A percentile compares a stretch with the other conserved stretches of the same genome.
Evolutionary conservation across 2,113 vertebrate genomes (phyloP).

Genomic region (Macheiramphus alcinus): DNA sequence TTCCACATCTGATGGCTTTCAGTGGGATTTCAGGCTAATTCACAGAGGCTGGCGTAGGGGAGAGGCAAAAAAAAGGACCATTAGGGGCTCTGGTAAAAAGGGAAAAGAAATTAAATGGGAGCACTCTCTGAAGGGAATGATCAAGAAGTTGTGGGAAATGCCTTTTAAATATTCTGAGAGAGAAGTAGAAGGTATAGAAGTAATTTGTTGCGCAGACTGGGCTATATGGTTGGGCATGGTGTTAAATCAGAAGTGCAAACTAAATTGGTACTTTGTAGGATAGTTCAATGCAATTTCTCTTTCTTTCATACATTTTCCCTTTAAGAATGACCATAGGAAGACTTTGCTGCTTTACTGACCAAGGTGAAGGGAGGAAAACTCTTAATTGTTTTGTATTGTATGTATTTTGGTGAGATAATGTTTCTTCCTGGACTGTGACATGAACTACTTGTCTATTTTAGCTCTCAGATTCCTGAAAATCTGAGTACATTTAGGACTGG

Average conservation of each 20-base stretch:
- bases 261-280: not conserved
- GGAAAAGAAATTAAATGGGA: not conserved
- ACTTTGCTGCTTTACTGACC: not conserved
- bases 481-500: not conserved
- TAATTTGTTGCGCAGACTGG: not conserved
- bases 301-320: fast-evolving
- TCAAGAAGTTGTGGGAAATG: not conserved
- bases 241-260: not conserved
- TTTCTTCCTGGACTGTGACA: not conserved
- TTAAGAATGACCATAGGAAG: not conserved
- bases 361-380: not conserved
- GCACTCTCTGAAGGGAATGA: not conserved
- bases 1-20: not conserved
- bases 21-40: not conserved
- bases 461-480: not conserved
- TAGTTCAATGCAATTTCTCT: not conserved
- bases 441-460: not conserved
- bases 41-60: not conserved
- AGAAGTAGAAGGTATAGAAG: not conserved
- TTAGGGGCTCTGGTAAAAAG: not conserved
- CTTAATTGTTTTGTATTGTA: not conserved
- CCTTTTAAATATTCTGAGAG: not conserved
- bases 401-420: not conserved
- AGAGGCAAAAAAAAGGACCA: not conserved
- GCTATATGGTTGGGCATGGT: fast-evolving